A percentile compares a stretch with the other conserved stretches of the same genome.
These are phyloP conservation scores for Troides aeacus DNA, from an alignment of 2,888 invertebrate genomes.

Conservation along the genomic window DNA sequence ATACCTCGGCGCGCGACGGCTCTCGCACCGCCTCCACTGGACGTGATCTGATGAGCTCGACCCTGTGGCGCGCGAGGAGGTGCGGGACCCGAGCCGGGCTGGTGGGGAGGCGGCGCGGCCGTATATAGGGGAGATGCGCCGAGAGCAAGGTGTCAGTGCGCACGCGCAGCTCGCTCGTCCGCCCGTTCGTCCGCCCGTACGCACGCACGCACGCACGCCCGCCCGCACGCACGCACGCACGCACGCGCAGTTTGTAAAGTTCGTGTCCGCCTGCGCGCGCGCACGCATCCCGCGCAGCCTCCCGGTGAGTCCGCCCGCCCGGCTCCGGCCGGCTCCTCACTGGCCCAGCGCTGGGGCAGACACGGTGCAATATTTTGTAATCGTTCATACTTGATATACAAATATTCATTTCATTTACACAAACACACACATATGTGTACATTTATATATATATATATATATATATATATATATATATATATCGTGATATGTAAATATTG, in stretches of 20 bases:
- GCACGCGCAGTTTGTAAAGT: slow-evolving; percentile 31
- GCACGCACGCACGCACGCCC: slow-evolving; percentile 39
- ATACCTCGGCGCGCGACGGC: too few species aligned
- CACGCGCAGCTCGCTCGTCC: slow-evolving; percentile 36
- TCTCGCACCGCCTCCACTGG: too few species aligned
- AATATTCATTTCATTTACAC: too few species aligned
- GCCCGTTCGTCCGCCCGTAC: slow-evolving; percentile 12
- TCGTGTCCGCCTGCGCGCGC: slow-evolving; percentile 28
- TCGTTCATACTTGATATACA: too few species aligned
- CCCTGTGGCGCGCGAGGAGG: slow-evolving; percentile 22
- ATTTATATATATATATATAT: too few species aligned
- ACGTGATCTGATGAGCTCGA: too few species aligned
- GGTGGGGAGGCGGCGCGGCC: slow-evolving; percentile 48
- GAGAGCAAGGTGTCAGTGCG: slow-evolving; percentile 46
- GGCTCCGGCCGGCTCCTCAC: neutral
- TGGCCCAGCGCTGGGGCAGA: too few species aligned
- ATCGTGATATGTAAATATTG: too few species aligned
- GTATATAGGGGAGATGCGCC: slow-evolving; percentile 62
- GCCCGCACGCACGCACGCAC: slow-evolving; percentile 18
- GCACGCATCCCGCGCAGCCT: slow-evolving; percentile 3
- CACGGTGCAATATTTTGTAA: too few species aligned
- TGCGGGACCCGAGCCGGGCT: slow-evolving; percentile 33
- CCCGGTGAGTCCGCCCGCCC: slow-evolving; percentile 6
- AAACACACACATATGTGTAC: too few species aligned
- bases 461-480: too few species aligned